These are phyloP conservation scores for Pseudomugil tenellus DNA, from an alignment of 2,797 vertebrate species.

Conservation along the genomic window DNA sequence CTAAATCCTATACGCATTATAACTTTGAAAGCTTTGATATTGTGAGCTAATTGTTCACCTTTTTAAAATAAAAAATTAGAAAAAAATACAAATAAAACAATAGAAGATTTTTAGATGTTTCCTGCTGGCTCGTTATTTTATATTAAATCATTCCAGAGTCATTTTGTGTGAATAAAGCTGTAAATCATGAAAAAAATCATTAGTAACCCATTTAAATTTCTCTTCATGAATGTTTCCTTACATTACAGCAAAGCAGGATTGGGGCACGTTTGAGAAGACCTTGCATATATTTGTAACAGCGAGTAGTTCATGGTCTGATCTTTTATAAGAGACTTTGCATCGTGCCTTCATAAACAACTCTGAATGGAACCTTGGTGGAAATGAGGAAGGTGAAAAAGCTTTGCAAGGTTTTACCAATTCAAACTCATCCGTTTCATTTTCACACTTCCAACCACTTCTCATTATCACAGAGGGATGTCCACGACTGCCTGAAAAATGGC, in stretches of 20 bases:
- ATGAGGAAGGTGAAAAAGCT: background rate
- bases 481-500: background rate
- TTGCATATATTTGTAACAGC: background rate
- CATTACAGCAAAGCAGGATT: background rate
- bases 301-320: background rate
- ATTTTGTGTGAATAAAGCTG: no score
- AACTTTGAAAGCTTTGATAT: no score
- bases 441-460: background rate
- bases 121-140: no score
- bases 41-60: no score
- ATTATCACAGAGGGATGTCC: background rate
- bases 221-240: background rate
- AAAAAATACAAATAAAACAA: no score
- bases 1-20: no score
- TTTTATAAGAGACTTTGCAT: background rate
- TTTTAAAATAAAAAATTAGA: no score
- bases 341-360: background rate
- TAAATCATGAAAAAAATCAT: background rate
- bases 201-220: background rate
- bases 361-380: constrained; percentile 1
- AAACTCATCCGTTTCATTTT: background rate
- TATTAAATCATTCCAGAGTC: no score
- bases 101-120: no score
- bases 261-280: background rate
- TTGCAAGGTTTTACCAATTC: background rate